Conservation (phyloP, 2,888 invertebrate species). For the Megaustenia siamemsis region DNA sequence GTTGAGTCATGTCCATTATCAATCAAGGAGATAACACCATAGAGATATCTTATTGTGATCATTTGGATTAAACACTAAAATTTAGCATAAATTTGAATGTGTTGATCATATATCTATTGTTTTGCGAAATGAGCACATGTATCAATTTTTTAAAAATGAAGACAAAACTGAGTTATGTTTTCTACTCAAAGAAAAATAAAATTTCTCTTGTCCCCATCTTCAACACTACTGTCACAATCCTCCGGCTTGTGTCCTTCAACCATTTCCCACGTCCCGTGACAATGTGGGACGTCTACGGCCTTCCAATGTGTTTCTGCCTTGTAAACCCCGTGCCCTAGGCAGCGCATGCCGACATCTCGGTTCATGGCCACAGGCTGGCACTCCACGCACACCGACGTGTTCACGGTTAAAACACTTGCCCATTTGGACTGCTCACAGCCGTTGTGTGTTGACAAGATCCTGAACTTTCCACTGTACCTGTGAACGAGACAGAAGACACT, state of each 20-base stretch:
- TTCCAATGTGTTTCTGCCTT: constrained; percentile 66
- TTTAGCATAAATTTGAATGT: too few relatives aligned
- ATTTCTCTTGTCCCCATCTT: constrained; percentile 60
- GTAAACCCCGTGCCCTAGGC: constrained; percentile 91
- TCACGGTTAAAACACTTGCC: constrained; percentile 77
- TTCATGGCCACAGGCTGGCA: constrained; percentile 91
- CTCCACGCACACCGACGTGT: constrained; percentile 88
- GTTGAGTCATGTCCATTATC: too few relatives aligned
- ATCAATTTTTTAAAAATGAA: too few relatives aligned
- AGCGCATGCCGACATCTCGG: constrained; percentile 86
- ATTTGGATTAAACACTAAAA: too few relatives aligned
- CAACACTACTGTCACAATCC: constrained; percentile 74
- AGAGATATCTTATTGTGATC: too few relatives aligned
- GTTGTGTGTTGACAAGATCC: constrained; percentile 83
- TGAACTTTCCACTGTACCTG: constrained; percentile 93
- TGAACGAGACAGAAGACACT: constrained; percentile 66
- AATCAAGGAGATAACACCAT: too few relatives aligned
- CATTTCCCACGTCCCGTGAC: constrained; percentile 93
- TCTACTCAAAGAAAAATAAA: constrained; percentile 78
- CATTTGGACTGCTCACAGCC: constrained; percentile 83
- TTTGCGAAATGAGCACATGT: too few relatives aligned
- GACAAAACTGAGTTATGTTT: not conserved
- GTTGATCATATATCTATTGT: too few relatives aligned
- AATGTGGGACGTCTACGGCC: constrained; percentile 90
- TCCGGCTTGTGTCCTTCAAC: constrained; percentile 74